Evolutionary conservation across 2,888 invertebrate species (phyloP), one percentile per base, ranked within the genome.

Genomic region (Tuta absoluta): DNA sequence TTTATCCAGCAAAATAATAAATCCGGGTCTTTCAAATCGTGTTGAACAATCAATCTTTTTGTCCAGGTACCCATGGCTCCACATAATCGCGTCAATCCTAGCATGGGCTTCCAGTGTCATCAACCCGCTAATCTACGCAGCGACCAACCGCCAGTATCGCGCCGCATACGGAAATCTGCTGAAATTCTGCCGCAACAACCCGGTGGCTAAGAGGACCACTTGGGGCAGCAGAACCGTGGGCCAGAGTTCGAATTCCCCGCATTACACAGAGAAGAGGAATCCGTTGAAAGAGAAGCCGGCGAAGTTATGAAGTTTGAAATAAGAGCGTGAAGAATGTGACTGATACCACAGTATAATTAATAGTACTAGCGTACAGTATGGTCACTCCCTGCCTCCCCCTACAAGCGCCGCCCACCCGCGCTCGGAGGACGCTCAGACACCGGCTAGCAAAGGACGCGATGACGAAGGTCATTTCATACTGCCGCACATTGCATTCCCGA

Each of bases 21-120:
- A n/a, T n/a, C n/a, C n/a, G n/a, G n/a, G n/a, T n/a, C n/a, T n/a
- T n/a, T n/a, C n/a, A n/a, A n/a, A n/a, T n/a, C n/a, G 33, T 7
- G 8, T 33, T 33, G 33, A 33, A 33, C 10, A 49, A 21, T 11
- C 11, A 12, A 49, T 10, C 12, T 11, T 8, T 11, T 21, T 8
- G 11, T 45, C 45, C 45, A 58, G 79, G 3, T 85, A 84, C 74
- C 97, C 97, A 3, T 93, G 94, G 85, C 85, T 97, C 0, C 97
- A 98, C 80, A 95, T 97, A 67, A 91, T 97, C 64, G 96, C 97
- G 0, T 97, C 97, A 0, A 94, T 97, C 62, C 91, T 97, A 69
- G 97, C 97, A 0, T 98, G 98, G 97, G 96, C 96, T 0, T 97
- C 97, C 0, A 95, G 97, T 66, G 97, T 97, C 62, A 93, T 97